phyloP scores from a whole-genome alignment of 2,113 vertebrate species.

The Thamnophis sirtalis region DNA sequence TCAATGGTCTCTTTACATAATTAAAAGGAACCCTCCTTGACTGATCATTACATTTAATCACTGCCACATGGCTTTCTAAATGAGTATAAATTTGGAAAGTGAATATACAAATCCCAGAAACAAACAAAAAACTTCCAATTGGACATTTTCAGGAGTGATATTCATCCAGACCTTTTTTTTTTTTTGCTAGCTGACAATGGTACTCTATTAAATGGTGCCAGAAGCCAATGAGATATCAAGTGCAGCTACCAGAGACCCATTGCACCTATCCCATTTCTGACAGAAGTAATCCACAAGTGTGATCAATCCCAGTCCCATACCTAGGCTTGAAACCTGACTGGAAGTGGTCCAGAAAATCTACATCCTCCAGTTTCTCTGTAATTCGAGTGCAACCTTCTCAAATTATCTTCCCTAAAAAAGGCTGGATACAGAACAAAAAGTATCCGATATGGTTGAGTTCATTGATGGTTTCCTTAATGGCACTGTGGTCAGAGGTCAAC shows the following conservation, averaged over 20 bases:
- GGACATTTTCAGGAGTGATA: not conserved
- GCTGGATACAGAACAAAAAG: not conserved
- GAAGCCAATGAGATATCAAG: not conserved
- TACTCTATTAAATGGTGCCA: not conserved
- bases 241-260: not conserved
- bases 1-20: not conserved
- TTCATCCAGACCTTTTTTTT: not conserved
- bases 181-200: not conserved
- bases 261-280: not conserved
- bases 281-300: not conserved
- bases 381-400: not conserved
- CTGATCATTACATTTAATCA: not conserved
- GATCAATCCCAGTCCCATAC: not conserved
- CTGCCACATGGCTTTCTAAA: not conserved
- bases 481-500: not conserved
- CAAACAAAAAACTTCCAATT: not conserved
- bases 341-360: not conserved
- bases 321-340: not conserved
- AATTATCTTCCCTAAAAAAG: not conserved
- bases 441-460: not conserved
- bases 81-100: not conserved
- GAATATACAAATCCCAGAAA: not conserved
- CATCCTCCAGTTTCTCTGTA: not conserved
- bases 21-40: not conserved
- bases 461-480: not conserved